Base-by-base conservation (phyloP, 2,888 invertebrate genomes). In the Caradrina kadenii region DNA sequence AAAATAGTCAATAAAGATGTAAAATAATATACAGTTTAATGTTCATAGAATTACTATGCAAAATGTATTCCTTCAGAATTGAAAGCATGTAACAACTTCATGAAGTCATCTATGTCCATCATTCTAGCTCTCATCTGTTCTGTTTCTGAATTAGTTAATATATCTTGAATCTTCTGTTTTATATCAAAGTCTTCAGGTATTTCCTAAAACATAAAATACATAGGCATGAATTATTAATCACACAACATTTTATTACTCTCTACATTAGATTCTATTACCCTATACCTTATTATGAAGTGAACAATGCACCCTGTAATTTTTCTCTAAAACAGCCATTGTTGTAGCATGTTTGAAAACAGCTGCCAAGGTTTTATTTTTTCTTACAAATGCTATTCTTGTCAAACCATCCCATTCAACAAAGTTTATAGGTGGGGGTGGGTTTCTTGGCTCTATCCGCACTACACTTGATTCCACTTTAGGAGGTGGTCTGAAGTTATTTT, bases 381-480 rank as follows among this genome's bases (percentile, higher is more conserved):
- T 97, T 0, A 98, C 97, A 95, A 99, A 99, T 42, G 98, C 98
- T 87, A 99, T 98, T 85, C 99, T 97, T 0, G 99, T 98, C 48
- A 99, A 94, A 11, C 99, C 99, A 96, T 99, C 99, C 99, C 99
- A 99, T 96, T 99, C 99, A 84, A 98, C 97, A 93, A 98, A 99
- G 91, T 99, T 98, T 13, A 99, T 98, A 0, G 98, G 98, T 10
- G 99, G 99, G 48, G 99, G 99, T 26, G 99, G 99, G 95, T 99
- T 99, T 88, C 98, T 97, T 0, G 99, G 99, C 90, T 99, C 99
- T 89, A 99, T 98, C 87, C 99, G 96, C 0, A 99, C 99, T 2
- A 99, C 99, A 93, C 98, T 98, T 0, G 99, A 99, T 92, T 99
- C 99, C 1, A 99, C 99, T 96, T 99, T 99, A 7, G 99, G 99